phyloP scores from a whole-genome alignment of 2,888 invertebrate species.

The Oligia fasciuncula region DNA sequence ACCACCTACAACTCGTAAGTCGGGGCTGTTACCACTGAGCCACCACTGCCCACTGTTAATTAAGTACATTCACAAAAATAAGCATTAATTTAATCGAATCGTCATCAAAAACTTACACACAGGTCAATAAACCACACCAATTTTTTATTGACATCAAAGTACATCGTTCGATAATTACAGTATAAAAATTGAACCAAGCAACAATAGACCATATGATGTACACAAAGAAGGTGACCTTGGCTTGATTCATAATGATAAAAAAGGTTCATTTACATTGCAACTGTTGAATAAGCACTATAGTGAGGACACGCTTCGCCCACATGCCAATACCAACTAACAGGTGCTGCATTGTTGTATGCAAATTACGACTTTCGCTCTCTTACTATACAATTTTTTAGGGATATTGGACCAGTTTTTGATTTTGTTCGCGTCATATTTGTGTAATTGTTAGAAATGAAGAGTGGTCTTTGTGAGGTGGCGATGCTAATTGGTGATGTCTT shows the following conservation, averaged over 20 bases:
- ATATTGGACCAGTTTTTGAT: constrained; percentile 61
- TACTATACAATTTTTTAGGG: constrained; percentile 81
- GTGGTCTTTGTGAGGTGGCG: constrained; percentile 30
- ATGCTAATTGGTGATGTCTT: constrained; percentile 17
- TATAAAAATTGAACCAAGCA: constrained; percentile 52
- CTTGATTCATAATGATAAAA: constrained; percentile 84
- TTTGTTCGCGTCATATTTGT: constrained; percentile 42
- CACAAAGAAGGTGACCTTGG: constrained; percentile 86
- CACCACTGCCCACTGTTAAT: background rate
- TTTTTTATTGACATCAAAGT: constrained; percentile 54
- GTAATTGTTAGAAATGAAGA: constrained; percentile 58
- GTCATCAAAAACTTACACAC: constrained; percentile 17
- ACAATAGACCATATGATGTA: constrained; percentile 79
- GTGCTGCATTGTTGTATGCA: constrained; percentile 90
- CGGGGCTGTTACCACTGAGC: background rate
- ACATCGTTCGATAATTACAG: constrained; percentile 58
- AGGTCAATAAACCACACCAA: constrained; percentile 50
- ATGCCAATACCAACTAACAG: constrained; percentile 82
- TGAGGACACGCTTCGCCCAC: constrained; percentile 85
- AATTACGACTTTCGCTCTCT: constrained; percentile 88
- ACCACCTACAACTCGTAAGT: background rate
- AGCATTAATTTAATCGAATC: background rate
- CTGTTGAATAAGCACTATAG: constrained; percentile 86
- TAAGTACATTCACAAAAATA: background rate
- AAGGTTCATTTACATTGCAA: constrained; percentile 90